phyloP scores from a whole-genome alignment of 2,888 invertebrate species.

The Acrobasis repandana region DNA sequence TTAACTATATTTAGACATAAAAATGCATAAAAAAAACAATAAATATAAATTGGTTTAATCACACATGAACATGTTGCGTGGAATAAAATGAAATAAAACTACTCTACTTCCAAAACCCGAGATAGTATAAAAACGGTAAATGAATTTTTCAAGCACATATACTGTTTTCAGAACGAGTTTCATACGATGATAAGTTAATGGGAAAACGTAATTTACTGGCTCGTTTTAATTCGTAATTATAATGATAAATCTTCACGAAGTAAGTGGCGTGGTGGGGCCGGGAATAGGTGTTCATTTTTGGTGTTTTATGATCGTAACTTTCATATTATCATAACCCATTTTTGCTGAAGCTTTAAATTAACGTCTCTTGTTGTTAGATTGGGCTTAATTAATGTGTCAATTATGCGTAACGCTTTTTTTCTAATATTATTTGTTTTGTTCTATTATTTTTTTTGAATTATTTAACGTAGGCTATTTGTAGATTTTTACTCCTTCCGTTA shows the following conservation, averaged over 20 bases:
- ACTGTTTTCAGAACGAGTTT: slow-evolving; percentile 4
- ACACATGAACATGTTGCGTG: too few relatives aligned
- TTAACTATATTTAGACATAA: too few relatives aligned
- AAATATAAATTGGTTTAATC: too few relatives aligned
- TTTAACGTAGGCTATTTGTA: too few relatives aligned
- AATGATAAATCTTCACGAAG: slow-evolving; percentile 22
- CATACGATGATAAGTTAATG: slow-evolving; percentile 12
- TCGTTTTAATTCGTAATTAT: slow-evolving; percentile 21
- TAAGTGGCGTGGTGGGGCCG: background rate
- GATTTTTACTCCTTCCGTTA: too few relatives aligned
- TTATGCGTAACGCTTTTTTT: background rate
- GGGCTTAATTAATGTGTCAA: slow-evolving; percentile 10
- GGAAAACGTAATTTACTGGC: slow-evolving; percentile 9
- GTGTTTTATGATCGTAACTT: slow-evolving; percentile 22
- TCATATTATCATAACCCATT: slow-evolving; percentile 24
- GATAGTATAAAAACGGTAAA: background rate
- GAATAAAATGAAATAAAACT: background rate
- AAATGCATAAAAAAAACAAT: too few relatives aligned
- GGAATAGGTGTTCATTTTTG: slow-evolving; percentile 15
- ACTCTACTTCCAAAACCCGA: background rate
- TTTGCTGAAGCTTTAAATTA: slow-evolving; percentile 20
- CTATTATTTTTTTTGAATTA: too few relatives aligned
- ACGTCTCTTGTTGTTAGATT: slow-evolving; percentile 19
- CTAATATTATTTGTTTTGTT: too few relatives aligned
- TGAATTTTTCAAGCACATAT: background rate